A percentile compares a stretch with the other conserved stretches of the same genome.
Evolutionary conservation across 30 jellyfish, hydroid and myxozoan species (phyloP).

Genomic region (Aurelia coerulea): DNA sequence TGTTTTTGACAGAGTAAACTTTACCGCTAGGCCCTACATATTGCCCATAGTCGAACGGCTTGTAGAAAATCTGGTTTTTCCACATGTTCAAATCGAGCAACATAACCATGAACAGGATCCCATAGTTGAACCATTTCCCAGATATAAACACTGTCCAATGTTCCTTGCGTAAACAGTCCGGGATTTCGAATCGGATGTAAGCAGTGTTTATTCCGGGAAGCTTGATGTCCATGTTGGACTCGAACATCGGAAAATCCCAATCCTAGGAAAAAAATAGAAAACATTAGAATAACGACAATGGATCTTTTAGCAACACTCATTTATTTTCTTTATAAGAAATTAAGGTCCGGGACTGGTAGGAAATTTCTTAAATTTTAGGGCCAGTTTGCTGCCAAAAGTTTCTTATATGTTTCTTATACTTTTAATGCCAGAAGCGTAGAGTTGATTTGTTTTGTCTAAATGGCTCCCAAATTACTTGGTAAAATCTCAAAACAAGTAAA

Average conservation of each 20-base stretch:
- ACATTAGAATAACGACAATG: too few species aligned
- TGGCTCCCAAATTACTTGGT: too few species aligned
- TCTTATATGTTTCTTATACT: too few species aligned
- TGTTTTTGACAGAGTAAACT: conserved; percentile 72
- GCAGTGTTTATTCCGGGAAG: conserved; percentile 98
- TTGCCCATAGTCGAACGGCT: conserved; percentile 87
- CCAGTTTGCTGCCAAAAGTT: too few species aligned
- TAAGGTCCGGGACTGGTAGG: too few species aligned
- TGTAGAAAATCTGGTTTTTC: conserved; percentile 93
- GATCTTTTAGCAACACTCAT: too few species aligned
- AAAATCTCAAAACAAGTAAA: too few species aligned
- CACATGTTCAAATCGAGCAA: conserved; percentile 90
- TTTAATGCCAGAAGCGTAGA: too few species aligned
- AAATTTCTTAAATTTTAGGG: too few species aligned
- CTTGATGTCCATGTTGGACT: conserved; percentile 77
- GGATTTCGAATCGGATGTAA: conserved; percentile 71
- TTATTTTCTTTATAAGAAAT: too few species aligned
- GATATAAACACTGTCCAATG: conserved; percentile 87
- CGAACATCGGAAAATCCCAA: conserved; percentile 96
- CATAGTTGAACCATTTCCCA: conserved; percentile 97
- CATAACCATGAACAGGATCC: conserved; percentile 86
- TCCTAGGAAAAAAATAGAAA: conserved; percentile 44
- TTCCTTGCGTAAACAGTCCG: conserved; percentile 73
- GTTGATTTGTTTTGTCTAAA: too few species aligned
- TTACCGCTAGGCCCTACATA: conserved; percentile 90